These are phyloP conservation scores for Drosophila siamana DNA, from an alignment of 2,888 invertebrate genomes.

Conservation along the genomic window DNA sequence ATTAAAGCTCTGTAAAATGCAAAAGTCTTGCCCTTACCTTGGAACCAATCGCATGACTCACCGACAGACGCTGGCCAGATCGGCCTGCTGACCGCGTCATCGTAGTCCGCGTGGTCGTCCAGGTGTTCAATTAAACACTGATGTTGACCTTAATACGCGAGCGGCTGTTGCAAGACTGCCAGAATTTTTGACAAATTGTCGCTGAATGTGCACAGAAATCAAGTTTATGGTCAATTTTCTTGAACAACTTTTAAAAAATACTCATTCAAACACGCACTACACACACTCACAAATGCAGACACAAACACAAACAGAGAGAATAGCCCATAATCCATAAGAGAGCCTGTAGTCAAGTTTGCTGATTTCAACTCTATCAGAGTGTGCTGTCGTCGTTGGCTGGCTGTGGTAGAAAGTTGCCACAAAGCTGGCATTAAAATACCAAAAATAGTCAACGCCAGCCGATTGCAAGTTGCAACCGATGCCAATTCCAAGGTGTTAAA, in stretches of 20 bases:
- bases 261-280: constrained; percentile 32
- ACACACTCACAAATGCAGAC: constrained; percentile 11
- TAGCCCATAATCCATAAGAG: constrained; percentile 38
- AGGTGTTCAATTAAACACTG: constrained; percentile 78
- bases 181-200: constrained; percentile 80
- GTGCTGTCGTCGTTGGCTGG: constrained; percentile 1
- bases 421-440: constrained; percentile 71
- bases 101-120: constrained; percentile 54
- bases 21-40: constrained; percentile 61
- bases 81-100: constrained; percentile 34
- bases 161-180: constrained; percentile 66
- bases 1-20: constrained; percentile 38
- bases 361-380: constrained; percentile 39
- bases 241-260: constrained; percentile 60
- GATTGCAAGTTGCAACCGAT: constrained; percentile 23
- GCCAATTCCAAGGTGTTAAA: constrained; percentile 73
- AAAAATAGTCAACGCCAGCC: constrained; percentile 51
- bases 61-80: too few species aligned
- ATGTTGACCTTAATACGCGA: constrained; percentile 77
- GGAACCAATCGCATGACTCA: constrained; percentile 52
- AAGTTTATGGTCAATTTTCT: constrained; percentile 77
- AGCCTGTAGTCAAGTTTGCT: constrained; percentile 21
- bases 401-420: constrained; percentile 65
- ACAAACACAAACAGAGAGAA: neutral
- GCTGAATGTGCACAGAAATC: constrained; percentile 72